These are phyloP conservation scores for Patella depressa DNA, from an alignment of 2,888 invertebrate species.

Conservation along the genomic window DNA sequence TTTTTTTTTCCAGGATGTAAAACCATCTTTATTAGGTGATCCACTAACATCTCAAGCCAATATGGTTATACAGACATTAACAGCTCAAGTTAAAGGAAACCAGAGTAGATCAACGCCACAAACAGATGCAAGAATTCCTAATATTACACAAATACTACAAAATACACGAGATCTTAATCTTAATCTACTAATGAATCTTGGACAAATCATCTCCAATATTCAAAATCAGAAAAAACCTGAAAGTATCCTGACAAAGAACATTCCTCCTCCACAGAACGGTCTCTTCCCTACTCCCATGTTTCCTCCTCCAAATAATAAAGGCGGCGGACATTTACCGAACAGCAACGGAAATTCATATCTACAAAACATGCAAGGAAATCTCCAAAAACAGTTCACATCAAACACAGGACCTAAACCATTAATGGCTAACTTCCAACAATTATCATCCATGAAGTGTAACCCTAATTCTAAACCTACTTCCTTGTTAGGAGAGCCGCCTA, in stretches of 20 bases:
- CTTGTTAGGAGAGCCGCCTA: conserved; percentile 34
- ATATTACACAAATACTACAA: conserved; percentile 21
- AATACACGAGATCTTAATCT: conserved; percentile 50
- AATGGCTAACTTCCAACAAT: not conserved
- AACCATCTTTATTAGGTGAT: conserved; percentile 70
- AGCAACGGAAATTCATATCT: too few species aligned
- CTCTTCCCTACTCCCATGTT: conserved; percentile 13
- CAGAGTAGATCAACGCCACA: not conserved
- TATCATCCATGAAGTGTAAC: not conserved
- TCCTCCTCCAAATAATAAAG: conserved; percentile 18
- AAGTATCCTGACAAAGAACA: not conserved
- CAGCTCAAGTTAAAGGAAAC: conserved; percentile 45
- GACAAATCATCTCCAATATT: conserved; percentile 53
- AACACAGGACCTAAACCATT: not conserved
- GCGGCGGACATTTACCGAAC: not conserved
- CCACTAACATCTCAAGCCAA: conserved; percentile 65
- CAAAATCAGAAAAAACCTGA: conserved; percentile 21
- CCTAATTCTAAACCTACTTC: conserved; percentile 13
- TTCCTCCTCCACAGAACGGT: not conserved
- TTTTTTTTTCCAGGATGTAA: conserved; percentile 21
- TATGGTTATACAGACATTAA: conserved; percentile 72
- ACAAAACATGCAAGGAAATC: too few species aligned
- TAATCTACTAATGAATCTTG: conserved; percentile 53
- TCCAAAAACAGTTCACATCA: too few species aligned
- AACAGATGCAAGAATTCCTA: not conserved